A percentile compares a stretch with the other conserved stretches of the same genome.
Conservation (phyloP, 2,113 vertebrate species). For the Uria aalge region DNA sequence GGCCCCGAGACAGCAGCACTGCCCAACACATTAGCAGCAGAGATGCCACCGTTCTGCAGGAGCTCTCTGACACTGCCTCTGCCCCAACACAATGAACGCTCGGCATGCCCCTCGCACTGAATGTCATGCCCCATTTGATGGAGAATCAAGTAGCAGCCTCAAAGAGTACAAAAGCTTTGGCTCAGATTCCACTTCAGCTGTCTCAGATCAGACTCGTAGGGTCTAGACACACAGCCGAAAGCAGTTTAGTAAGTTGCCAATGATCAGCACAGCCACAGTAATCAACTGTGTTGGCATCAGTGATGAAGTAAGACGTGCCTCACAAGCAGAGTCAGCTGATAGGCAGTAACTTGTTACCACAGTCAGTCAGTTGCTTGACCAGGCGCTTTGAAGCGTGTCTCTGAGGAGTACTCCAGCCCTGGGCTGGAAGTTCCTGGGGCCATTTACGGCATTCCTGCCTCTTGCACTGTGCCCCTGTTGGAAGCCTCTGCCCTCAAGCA, state of each 20-base stretch:
- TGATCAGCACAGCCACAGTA: not conserved
- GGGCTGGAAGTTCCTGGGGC: not conserved
- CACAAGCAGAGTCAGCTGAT: not conserved
- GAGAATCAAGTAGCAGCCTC: not conserved
- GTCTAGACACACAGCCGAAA: not conserved
- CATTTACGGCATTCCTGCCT: not conserved
- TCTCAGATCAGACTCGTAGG: not conserved
- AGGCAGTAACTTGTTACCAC: not conserved
- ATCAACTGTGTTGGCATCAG: not conserved
- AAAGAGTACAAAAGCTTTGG: slow-evolving; percentile 27
- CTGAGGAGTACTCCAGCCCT: not conserved
- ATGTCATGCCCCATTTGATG: not conserved
- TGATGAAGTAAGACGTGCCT: not conserved
- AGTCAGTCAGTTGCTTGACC: not conserved
- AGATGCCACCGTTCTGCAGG: not conserved
- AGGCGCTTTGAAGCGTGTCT: not conserved
- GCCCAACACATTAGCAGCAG: slow-evolving; percentile 19
- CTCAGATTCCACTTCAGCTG: not conserved
- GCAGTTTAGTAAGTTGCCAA: not conserved
- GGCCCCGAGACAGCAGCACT: not conserved
- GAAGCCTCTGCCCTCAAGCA: not conserved
- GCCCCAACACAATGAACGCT: not conserved
- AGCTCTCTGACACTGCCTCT: not conserved
- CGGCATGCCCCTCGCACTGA: not conserved
- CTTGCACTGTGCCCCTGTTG: not conserved